Base-by-base conservation (phyloP, 1,140 invertebrate genomes). In the Sycobia sp. region DNA sequence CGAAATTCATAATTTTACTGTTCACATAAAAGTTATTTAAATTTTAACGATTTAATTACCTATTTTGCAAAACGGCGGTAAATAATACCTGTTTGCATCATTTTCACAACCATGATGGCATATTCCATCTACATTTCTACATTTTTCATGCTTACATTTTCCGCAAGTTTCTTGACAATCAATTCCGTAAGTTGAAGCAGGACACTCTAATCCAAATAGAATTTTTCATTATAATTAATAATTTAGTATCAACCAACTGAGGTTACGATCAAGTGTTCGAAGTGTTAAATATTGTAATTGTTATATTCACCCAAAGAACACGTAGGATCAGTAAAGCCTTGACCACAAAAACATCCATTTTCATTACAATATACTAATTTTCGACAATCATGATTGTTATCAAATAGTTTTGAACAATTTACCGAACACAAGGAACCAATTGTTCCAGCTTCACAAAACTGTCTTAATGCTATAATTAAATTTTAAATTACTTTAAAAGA, bases 41-140 rank as follows among this genome's bases (percentile, higher is more conserved):
- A 18, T 39, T 20, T 29, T n/a, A 44, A 13, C 5, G 1, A 4
- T 34, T 14, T 2, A 32, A 29, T 34, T 41, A 65, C 62, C 56
- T 29, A 18, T 59, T 65, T 65, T 54, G 25, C 62, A 65, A 43
- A 46, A 57, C 16, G 62, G 62, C 27, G 16, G 39, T 2, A 65
- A 23, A 41, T 13, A 59, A 16, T 32, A 22, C 2, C 18, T 46
- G 9, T 29, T 55, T 10, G 46, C n/a, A 9, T 14, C 22, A 1
- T 54, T 38, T 5, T 34, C 9, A 22, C 62, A 65, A 29, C 62
- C 62, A 20, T 25, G 11, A 11, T 18, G 51, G 34, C 62, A 65
- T 8, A 47, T 2, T 16, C 62, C 62, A 46, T 38, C 54, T 0
- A 38, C 16, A 11, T 20, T 20, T 27, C 16, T 54, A 14, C 62